A percentile compares a stretch with the other conserved stretches of the same genome.
These are phyloP conservation scores for Megalurothrips usitatus DNA, from an alignment of 2,888 invertebrate genomes.

Conservation along the genomic window DNA sequence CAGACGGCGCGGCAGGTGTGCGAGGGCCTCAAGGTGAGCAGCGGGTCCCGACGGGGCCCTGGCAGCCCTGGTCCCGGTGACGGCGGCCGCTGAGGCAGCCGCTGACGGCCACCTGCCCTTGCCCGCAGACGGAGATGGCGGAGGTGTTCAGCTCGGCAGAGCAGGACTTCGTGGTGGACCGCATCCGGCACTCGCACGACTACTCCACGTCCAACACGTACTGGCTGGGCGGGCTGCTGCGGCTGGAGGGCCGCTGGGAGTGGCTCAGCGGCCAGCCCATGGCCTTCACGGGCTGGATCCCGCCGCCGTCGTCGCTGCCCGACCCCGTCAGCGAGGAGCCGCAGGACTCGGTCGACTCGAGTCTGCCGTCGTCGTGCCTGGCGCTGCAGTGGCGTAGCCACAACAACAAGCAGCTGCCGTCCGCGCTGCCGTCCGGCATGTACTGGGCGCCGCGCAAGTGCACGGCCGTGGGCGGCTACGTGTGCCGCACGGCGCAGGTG, in stretches of 20 bases:
- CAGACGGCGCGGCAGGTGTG: slow-evolving; percentile 64
- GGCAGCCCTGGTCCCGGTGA: too few relatives aligned
- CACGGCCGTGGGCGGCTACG: slow-evolving; percentile 62
- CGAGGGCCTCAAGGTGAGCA: slow-evolving; percentile 56
- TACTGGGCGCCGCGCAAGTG: slow-evolving; percentile 67
- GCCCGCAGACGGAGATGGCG: slow-evolving; percentile 58
- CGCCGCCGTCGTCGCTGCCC: slow-evolving; percentile 50
- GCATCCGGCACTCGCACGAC: slow-evolving; percentile 63
- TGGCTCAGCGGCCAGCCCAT: slow-evolving; percentile 64
- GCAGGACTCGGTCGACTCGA: slow-evolving; percentile 41
- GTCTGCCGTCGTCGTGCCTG: slow-evolving; percentile 47
- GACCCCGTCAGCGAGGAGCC: slow-evolving; percentile 46
- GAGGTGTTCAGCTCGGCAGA: slow-evolving; percentile 65
- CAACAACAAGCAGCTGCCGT: slow-evolving; percentile 49
- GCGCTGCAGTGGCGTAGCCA: slow-evolving; percentile 62
- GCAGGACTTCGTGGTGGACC: slow-evolving; percentile 63
- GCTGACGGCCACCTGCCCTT: too few relatives aligned
- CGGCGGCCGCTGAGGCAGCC: too few relatives aligned
- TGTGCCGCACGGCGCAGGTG: slow-evolving; percentile 48
- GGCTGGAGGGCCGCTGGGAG: slow-evolving; percentile 49
- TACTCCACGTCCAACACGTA: slow-evolving; percentile 68
- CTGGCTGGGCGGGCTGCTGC: slow-evolving; percentile 64
- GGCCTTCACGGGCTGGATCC: slow-evolving; percentile 51
- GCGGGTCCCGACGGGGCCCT: background rate
- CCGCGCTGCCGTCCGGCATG: slow-evolving; percentile 62